These are phyloP conservation scores for Clavelina lepadiformis DNA, from an alignment of 23 tunicate species.

Conservation along the genomic window DNA sequence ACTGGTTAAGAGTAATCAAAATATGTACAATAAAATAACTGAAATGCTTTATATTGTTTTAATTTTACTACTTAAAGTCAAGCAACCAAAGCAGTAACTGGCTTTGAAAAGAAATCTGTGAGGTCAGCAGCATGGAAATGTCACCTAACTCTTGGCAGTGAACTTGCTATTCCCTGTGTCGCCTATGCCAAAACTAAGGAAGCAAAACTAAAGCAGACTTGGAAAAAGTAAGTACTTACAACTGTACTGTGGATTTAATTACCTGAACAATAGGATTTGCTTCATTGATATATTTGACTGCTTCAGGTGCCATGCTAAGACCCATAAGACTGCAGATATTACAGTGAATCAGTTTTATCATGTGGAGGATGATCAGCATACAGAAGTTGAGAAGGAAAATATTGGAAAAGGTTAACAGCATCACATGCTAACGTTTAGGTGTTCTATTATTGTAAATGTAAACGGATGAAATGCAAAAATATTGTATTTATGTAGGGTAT, in stretches of 20 bases:
- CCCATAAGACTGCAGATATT: conserved; percentile 62
- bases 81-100: conserved; percentile 49
- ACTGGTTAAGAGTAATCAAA: too few relatives aligned
- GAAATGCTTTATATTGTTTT: neutral
- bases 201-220: conserved; percentile 59
- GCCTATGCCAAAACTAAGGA: conserved; percentile 84
- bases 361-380: conserved; percentile 42
- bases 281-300: neutral
- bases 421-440: neutral
- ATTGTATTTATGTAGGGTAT: conserved; percentile 31
- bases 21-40: too few relatives aligned
- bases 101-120: conserved; percentile 75
- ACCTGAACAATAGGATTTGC: neutral
- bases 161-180: conserved; percentile 56
- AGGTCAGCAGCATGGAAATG: conserved; percentile 79
- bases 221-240: conserved; percentile 57
- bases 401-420: conserved; percentile 56
- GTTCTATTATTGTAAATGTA: too few relatives aligned
- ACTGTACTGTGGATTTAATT: neutral
- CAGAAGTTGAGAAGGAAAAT: conserved; percentile 57
- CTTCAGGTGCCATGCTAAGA: conserved; percentile 66
- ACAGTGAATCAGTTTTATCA: conserved; percentile 25
- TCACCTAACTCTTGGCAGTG: conserved; percentile 43
- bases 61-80: conserved; percentile 15
- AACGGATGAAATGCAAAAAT: too few relatives aligned